Conservation (phyloP, 2,797 vertebrate species). For the Triplophysa yarkandensis region DNA sequence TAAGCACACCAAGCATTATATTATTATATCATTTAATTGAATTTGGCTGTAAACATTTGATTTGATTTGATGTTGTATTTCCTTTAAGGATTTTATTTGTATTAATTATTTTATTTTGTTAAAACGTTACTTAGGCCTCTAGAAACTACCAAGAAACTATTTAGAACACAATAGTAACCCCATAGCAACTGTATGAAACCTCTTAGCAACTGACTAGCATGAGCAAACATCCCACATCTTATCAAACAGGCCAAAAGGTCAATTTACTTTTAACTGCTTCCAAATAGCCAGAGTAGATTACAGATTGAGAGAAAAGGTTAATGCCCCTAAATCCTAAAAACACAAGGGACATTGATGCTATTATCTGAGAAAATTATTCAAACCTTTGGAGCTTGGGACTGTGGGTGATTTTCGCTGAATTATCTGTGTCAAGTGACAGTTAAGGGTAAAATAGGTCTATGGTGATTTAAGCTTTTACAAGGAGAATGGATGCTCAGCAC, state of each 20-base stretch:
- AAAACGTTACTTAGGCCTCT: no score
- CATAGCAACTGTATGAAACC: not conserved
- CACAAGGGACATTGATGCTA: conserved; percentile 30
- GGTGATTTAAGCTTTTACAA: conserved; percentile 9
- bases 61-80: no score
- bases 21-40: no score
- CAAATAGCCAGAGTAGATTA: conserved; percentile 43
- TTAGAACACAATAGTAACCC: not conserved
- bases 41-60: no score
- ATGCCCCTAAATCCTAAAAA: conserved; percentile 29
- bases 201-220: not conserved
- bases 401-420: conserved; percentile 46
- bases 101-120: no score
- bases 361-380: conserved; percentile 26
- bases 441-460: conserved; percentile 1
- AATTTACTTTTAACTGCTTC: not conserved
- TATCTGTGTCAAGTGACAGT: conserved; percentile 18
- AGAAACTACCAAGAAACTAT: not conserved
- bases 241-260: not conserved
- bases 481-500: not conserved
- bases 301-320: conserved; percentile 14
- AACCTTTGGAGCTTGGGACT: conserved; percentile 54
- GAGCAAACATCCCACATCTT: not conserved
- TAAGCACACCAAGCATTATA: no score
- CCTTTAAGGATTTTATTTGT: no score